phyloP scores from a whole-genome alignment of 2,888 invertebrate genomes.

The Drosophila mayaguana region DNA sequence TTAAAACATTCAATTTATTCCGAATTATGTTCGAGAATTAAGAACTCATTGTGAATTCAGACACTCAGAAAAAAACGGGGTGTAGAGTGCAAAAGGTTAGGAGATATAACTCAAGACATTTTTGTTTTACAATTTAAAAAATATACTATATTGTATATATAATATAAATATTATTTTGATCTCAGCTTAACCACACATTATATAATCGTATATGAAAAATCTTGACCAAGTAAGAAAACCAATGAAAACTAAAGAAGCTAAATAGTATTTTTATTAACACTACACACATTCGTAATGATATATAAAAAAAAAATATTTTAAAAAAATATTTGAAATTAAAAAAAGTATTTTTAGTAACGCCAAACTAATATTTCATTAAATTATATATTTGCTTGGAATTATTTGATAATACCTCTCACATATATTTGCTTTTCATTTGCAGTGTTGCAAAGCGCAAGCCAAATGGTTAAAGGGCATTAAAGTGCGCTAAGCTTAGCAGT shows the following conservation, averaged over 20 bases:
- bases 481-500: conserved; percentile 5
- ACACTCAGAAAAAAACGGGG: neutral
- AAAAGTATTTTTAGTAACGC: neutral
- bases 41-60: conserved; percentile 1
- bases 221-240: too few species aligned
- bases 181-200: too few species aligned
- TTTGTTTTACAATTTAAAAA: neutral
- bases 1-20: conserved; percentile 8
- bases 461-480: conserved; percentile 3
- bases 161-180: neutral
- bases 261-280: too few species aligned
- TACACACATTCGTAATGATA: too few species aligned
- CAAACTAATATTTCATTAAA: neutral
- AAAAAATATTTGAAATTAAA: too few species aligned
- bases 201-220: too few species aligned
- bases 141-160: neutral
- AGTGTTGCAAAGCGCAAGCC: neutral
- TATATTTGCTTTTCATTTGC: neutral
- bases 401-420: too few species aligned
- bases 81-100: neutral
- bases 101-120: neutral
- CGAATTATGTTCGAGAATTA: neutral
- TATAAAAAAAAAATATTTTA: neutral
- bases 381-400: too few species aligned
- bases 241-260: too few species aligned